A percentile compares a stretch with the other conserved stretches of the same genome.
Evolutionary conservation across 2,113 vertebrate species (phyloP).

Genomic region (Tor tambroides): DNA sequence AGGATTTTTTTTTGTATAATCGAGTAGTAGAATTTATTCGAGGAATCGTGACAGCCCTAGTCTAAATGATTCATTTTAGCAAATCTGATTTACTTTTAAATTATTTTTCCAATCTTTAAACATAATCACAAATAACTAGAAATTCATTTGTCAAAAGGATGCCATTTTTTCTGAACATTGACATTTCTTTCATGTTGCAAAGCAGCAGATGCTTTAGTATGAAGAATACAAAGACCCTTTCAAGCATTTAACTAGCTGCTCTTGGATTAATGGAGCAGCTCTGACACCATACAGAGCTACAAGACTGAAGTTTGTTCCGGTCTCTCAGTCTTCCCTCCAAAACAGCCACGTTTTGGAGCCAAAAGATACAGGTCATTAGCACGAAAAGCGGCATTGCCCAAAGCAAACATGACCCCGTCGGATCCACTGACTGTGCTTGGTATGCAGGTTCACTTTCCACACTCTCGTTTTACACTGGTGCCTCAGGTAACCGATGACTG

Average conservation of each 20-base stretch:
- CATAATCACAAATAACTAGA: neutral
- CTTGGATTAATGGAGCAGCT: conserved; percentile 27
- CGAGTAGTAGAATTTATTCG: too few species aligned
- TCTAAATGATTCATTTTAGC: neutral
- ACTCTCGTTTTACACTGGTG: conserved; percentile 61
- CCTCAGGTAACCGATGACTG: conserved; percentile 63
- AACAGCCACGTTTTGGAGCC: conserved; percentile 51
- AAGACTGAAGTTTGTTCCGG: conserved; percentile 38
- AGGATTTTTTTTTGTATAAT: too few species aligned
- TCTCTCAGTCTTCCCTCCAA: conserved; percentile 34
- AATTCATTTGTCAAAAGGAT: neutral
- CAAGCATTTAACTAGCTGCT: conserved; percentile 25
- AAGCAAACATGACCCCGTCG: conserved; percentile 53
- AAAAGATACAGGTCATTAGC: conserved; percentile 45
- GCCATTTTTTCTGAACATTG: neutral
- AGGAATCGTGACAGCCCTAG: too few species aligned
- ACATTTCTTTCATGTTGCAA: neutral
- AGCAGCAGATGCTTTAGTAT: neutral
- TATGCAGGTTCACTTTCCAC: conserved; percentile 60
- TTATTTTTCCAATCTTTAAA: neutral
- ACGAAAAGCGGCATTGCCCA: conserved; percentile 27
- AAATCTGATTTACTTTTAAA: neutral
- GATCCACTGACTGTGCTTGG: conserved; percentile 40
- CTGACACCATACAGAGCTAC: conserved; percentile 23
- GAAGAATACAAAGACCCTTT: neutral